Percentiles rank a stretch among this genome's conserved stretches.
Conservation (phyloP, 2,888 invertebrate species). For the Escarpia spicata region DNA sequence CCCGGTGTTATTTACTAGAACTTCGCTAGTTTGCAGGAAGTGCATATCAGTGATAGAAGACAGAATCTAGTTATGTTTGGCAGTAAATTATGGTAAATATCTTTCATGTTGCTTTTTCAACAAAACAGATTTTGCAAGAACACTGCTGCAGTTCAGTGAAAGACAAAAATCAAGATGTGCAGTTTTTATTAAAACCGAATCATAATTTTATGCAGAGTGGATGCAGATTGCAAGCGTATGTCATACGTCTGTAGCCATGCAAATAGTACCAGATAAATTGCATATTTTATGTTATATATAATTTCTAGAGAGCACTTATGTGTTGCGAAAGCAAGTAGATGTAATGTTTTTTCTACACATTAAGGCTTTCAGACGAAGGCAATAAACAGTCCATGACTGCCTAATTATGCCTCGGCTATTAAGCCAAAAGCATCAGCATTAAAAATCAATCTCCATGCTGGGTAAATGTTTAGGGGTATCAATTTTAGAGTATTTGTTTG, state of each 20-base stretch:
- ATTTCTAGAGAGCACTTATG: neutral
- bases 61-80: too few relatives aligned
- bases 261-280: neutral
- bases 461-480: conserved; percentile 1
- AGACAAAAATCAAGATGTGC: too few relatives aligned
- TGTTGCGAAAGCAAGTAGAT: neutral
- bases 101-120: too few relatives aligned
- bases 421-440: neutral
- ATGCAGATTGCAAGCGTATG: neutral
- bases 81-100: too few relatives aligned
- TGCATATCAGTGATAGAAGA: too few relatives aligned
- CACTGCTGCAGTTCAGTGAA: too few relatives aligned
- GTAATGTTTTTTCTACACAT: neutral
- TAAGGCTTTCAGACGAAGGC: neutral
- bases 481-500: neutral
- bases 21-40: too few relatives aligned
- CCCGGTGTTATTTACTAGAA: too few relatives aligned
- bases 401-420: neutral
- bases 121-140: too few relatives aligned
- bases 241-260: neutral
- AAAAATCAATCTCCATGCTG: neutral
- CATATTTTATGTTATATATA: neutral
- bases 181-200: neutral
- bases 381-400: neutral
- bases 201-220: neutral